These are phyloP conservation scores for Oligia fasciuncula DNA, from an alignment of 2,888 invertebrate species.

Conservation along the genomic window DNA sequence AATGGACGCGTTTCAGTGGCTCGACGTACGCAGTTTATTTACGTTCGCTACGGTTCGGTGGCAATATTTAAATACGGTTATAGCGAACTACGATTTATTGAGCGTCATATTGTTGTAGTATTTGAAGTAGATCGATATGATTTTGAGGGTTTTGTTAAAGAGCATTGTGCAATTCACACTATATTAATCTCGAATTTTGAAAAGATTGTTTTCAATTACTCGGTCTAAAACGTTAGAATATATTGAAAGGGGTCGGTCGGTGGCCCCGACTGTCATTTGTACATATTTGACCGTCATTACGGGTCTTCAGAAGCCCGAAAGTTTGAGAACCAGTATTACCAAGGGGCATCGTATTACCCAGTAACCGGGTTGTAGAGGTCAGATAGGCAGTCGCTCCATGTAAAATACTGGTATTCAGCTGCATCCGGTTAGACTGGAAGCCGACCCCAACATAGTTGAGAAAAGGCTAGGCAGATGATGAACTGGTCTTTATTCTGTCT, in stretches of 20 bases:
- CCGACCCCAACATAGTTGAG: no score
- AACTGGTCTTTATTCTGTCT: no score
- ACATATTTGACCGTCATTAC: no score
- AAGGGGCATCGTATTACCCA: no score
- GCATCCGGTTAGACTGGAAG: no score
- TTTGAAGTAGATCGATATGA: background rate
- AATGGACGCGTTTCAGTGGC: slow-evolving; percentile 38
- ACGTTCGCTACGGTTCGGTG: slow-evolving; percentile 20
- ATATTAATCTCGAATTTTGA: background rate
- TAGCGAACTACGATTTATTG: slow-evolving; percentile 39
- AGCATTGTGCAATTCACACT: background rate
- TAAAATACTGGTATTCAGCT: no score
- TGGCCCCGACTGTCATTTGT: no score
- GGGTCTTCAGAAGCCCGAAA: no score
- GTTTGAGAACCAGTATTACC: no score
- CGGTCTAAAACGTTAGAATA: background rate
- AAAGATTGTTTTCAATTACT: background rate
- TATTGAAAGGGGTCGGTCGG: background rate
- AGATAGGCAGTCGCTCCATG: no score
- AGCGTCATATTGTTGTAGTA: slow-evolving; percentile 12
- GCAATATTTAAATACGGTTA: slow-evolving; percentile 39
- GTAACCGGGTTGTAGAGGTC: no score
- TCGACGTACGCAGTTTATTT: slow-evolving; percentile 44
- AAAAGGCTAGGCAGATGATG: no score
- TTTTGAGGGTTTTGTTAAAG: background rate